Percentiles rank a stretch among this genome's conserved stretches.
Evolutionary conservation across 2,113 vertebrate species (phyloP).

Genomic region (Bambusicola thoracicus): DNA sequence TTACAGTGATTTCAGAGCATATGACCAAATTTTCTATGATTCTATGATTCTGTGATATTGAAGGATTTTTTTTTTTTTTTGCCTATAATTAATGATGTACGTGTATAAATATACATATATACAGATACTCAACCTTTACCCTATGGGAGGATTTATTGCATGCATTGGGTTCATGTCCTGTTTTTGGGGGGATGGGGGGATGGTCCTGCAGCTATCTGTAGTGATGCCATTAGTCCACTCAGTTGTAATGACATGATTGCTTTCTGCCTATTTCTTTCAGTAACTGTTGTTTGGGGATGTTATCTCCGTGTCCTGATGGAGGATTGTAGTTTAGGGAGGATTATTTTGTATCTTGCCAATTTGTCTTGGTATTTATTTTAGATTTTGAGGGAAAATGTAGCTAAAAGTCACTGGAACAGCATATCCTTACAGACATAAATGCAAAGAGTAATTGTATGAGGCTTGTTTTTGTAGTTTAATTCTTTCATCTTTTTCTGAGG

Average conservation of each 20-base stretch:
- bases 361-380: not conserved
- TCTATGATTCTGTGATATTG: no score
- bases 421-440: not conserved
- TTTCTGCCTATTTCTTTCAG: not conserved
- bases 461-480: not conserved
- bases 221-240: not conserved
- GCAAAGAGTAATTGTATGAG: not conserved
- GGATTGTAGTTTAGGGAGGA: not conserved
- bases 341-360: not conserved
- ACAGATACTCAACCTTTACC: not conserved
- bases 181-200: not conserved
- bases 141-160: not conserved
- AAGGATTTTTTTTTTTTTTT: not conserved
- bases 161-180: not conserved
- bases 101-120: not conserved
- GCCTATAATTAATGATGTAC: fast-evolving
- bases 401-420: not conserved
- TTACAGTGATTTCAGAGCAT: not conserved
- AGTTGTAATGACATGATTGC: not conserved
- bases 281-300: not conserved
- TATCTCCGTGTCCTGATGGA: not conserved
- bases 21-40: fast-evolving
- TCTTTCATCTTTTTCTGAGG: not conserved
- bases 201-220: not conserved
- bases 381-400: not conserved